Conservation (phyloP, 2,888 invertebrate species). For the Autographa pulchrina region DNA sequence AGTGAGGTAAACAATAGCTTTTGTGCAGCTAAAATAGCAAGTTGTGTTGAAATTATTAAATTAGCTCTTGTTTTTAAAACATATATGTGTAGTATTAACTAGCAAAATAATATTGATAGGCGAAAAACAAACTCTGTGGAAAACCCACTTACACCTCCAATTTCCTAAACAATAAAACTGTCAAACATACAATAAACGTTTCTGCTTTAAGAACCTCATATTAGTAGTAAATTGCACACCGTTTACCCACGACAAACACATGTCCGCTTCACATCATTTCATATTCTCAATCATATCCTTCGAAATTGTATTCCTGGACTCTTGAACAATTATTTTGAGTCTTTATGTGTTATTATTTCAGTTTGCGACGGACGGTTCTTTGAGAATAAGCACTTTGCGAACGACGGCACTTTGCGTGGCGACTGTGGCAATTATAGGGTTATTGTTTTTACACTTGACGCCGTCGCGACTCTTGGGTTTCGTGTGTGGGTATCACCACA, state of each 20-base stretch:
- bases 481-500: not conserved
- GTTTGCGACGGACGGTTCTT: constrained; percentile 18
- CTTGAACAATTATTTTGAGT: constrained; percentile 27
- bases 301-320: constrained; percentile 38
- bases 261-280: constrained; percentile 47
- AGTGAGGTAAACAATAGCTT: too few species aligned
- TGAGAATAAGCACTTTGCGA: constrained; percentile 17
- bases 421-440: constrained; percentile 35
- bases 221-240: constrained; percentile 34
- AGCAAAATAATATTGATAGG: too few species aligned
- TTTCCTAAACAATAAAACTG: constrained; percentile 9
- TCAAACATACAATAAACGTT: constrained; percentile 21
- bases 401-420: constrained; percentile 12
- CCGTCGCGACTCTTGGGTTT: not conserved
- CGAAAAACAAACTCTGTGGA: not conserved
- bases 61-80: too few species aligned
- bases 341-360: constrained; percentile 44
- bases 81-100: too few species aligned
- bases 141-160: not conserved
- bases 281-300: constrained; percentile 46
- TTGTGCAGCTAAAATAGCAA: too few species aligned
- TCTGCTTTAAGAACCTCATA: constrained; percentile 27
- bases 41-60: too few species aligned
- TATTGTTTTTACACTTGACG: constrained; percentile 7
- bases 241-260: constrained; percentile 8